phyloP scores from a whole-genome alignment of 2,888 invertebrate species.

The Microplitis deprimator region DNA sequence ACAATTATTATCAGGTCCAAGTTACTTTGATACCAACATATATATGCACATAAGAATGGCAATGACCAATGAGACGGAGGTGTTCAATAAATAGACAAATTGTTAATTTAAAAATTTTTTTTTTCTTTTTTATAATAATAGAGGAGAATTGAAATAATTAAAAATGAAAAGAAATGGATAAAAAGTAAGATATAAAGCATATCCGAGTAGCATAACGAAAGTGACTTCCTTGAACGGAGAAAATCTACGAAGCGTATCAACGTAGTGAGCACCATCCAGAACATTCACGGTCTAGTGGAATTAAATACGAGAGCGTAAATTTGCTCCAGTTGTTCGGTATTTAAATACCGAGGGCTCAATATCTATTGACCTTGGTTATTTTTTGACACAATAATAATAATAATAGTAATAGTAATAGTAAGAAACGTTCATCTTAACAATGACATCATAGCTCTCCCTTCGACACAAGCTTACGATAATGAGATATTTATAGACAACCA shows the following conservation, averaged over 20 bases:
- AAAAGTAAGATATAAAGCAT: conserved; percentile 5
- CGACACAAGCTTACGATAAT: not conserved
- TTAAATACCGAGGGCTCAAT: conserved; percentile 42
- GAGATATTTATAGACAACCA: no score
- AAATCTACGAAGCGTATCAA: conserved; percentile 54
- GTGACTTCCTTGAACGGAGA: conserved; percentile 46
- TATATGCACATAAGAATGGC: not conserved
- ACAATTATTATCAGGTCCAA: conserved; percentile 12
- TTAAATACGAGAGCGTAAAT: conserved; percentile 61
- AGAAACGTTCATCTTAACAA: conserved; percentile 11
- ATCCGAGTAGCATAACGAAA: conserved; percentile 50
- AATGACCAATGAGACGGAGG: not conserved
- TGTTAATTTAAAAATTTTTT: not conserved
- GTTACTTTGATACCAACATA: conserved; percentile 3
- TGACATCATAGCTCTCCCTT: conserved; percentile 5
- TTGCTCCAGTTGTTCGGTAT: conserved; percentile 39
- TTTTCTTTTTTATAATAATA: not conserved
- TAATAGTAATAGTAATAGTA: not conserved
- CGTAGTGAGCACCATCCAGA: conserved; percentile 60
- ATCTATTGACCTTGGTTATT: conserved; percentile 15
- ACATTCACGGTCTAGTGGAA: conserved; percentile 64
- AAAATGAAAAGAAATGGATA: conserved; percentile 29
- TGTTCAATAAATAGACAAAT: not conserved
- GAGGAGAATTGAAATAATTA: no score
- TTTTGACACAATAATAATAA: not conserved